Percentiles rank a stretch among this genome's conserved stretches.
phyloP scores from a whole-genome alignment of 2,113 vertebrate genomes.

The Typhlomys cinereus region DNA sequence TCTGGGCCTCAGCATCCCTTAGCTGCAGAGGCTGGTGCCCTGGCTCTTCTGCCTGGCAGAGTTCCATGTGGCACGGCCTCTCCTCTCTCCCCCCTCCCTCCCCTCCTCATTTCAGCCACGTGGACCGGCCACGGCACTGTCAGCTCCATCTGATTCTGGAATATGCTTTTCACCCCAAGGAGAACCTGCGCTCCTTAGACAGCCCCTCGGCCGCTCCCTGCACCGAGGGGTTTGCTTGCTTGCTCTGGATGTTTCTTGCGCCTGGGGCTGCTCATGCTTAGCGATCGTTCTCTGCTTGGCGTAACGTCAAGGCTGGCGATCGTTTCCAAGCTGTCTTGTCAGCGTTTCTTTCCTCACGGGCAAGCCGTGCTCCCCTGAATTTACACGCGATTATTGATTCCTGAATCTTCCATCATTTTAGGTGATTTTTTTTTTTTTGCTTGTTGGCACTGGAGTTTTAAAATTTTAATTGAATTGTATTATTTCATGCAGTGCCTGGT shows the following conservation, averaged over 20 bases:
- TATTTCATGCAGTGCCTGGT: too few relatives aligned
- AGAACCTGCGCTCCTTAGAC: background rate
- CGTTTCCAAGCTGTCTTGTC: too few relatives aligned
- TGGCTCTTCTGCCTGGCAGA: background rate
- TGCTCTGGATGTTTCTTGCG: too few relatives aligned
- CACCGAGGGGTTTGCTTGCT: too few relatives aligned
- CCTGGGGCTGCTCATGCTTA: background rate
- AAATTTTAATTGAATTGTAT: too few relatives aligned
- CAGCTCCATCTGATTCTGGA: background rate
- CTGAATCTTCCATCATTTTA: rapidly evolving
- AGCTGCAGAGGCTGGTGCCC: background rate
- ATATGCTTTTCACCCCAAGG: background rate
- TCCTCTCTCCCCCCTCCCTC: too few relatives aligned
- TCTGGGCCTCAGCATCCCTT: background rate
- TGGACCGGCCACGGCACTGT: background rate
- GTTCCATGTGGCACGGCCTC: too few relatives aligned
- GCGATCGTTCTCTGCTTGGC: too few relatives aligned
- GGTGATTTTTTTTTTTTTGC: background rate
- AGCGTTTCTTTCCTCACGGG: rapidly evolving
- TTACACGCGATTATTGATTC: rapidly evolving
- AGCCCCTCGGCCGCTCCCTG: rapidly evolving
- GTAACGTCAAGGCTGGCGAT: rapidly evolving
- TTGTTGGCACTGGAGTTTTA: too few relatives aligned
- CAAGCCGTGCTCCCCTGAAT: rapidly evolving
- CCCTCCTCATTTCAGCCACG: rapidly evolving